Evolutionary conservation across 2,113 vertebrate genomes (phyloP).

Genomic region (Rhynchomys soricoides): DNA sequence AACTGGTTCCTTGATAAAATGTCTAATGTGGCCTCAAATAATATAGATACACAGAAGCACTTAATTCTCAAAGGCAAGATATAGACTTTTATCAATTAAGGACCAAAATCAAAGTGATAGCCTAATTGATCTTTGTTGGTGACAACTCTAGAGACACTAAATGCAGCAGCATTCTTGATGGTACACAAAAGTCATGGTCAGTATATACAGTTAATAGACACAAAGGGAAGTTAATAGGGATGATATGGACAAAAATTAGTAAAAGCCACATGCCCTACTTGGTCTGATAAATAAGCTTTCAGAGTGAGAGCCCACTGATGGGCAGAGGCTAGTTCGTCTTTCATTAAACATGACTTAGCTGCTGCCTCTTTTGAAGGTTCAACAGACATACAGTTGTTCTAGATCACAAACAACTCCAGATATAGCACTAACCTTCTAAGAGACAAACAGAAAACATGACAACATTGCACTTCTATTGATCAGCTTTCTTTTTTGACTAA

Average conservation of each 20-base stretch:
- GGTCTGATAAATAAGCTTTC: background rate
- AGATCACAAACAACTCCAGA: background rate
- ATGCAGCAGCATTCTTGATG: background rate
- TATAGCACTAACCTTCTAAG: background rate
- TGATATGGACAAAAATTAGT: background rate
- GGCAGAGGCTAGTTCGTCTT: background rate
- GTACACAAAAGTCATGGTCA: background rate
- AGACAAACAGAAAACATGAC: background rate
- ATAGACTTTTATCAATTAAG: background rate
- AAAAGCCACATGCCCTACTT: background rate
- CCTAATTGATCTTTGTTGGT: background rate
- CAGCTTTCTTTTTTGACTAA: background rate
- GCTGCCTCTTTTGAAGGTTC: background rate
- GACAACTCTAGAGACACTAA: background rate
- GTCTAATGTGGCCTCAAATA: background rate
- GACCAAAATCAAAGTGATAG: background rate
- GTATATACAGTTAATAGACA: background rate
- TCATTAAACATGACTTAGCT: background rate
- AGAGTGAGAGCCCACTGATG: background rate
- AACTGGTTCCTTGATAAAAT: background rate
- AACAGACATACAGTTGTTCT: background rate
- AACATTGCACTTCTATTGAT: background rate
- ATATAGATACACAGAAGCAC: background rate
- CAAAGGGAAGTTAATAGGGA: background rate
- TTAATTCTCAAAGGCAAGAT: background rate